Evolutionary conservation across 2,113 vertebrate genomes (phyloP).

Genomic region (Eira barbara): DNA sequence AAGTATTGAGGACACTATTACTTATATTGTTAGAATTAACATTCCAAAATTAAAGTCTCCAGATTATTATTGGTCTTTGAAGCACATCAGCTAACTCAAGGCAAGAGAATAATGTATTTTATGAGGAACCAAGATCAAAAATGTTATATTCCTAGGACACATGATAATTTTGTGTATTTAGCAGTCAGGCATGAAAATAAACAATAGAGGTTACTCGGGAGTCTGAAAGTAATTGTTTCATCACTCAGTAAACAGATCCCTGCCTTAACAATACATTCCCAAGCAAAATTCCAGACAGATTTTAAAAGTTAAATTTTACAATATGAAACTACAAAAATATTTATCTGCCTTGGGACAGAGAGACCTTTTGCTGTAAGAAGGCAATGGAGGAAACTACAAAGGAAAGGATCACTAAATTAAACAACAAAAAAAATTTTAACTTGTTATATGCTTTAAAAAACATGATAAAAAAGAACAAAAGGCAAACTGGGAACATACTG

Average conservation of each 20-base stretch:
- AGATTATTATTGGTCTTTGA: neutral
- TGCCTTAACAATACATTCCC: conserved; percentile 41
- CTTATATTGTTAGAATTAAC: neutral
- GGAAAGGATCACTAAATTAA: conserved; percentile 15
- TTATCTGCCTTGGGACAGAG: conserved; percentile 50
- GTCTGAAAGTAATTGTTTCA: conserved; percentile 43
- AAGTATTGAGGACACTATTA: neutral
- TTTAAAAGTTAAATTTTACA: conserved; percentile 53
- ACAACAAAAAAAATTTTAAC: neutral
- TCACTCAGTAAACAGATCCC: conserved; percentile 45
- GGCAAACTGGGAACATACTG: neutral
- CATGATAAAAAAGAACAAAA: neutral
- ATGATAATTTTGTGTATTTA: conserved; percentile 32
- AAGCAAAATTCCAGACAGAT: conserved; percentile 46
- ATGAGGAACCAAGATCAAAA: conserved; percentile 4
- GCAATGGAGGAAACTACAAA: neutral
- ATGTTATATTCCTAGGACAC: neutral
- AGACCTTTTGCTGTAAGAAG: conserved; percentile 41
- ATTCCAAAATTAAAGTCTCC: neutral
- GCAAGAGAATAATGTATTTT: neutral
- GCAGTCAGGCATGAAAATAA: conserved; percentile 35
- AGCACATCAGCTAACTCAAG: neutral
- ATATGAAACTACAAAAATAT: conserved; percentile 67
- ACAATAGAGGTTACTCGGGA: conserved; percentile 6
- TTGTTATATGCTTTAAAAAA: neutral